Base-by-base conservation (phyloP, 2,113 vertebrate species). In the Tauraco erythrolophus region DNA sequence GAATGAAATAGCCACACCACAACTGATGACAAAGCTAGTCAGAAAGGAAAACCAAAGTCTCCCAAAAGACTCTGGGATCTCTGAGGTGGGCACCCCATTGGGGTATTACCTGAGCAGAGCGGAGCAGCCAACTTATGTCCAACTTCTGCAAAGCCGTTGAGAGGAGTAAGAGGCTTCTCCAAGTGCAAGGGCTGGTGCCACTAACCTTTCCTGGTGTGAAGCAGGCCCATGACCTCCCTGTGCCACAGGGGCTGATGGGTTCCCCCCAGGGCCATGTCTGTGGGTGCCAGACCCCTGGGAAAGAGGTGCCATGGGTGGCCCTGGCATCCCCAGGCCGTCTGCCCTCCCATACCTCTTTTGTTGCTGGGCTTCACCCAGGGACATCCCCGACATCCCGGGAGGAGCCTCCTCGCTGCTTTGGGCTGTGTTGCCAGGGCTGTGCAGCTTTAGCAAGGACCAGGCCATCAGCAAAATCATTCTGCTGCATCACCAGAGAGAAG, bases 221-320 rank as follows among this genome's bases (percentile, higher is more conserved):
- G 39, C 11, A 48, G 30, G 9, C 11, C 39, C n/a, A 43, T 0
- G 0, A 37, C 10, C 4, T 11, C 39, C 4, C 19, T 30, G 58
- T 33, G 77, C 23, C 50, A 56, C 13, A 11, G 19, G 15, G 14
- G 28, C 15, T 25, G n/a, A n/a, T 31, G 62, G 87, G 37, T 43
- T 56, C 11, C 57, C 46, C 15, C 4, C 7, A 33, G 60, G 14
- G 27, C 37, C 71, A 30, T 74, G 43, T 41, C 39, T 37, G 35
- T 19, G 50, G 48, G 8, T 45, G 13, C 35, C 45, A 56, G 37
- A 25, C 6, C 12, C 30, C 76, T 28, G 41, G 19, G 9, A 3
- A 3, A 71, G 66, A 86, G 14, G 21, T 53, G n/a, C 30, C 37
- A 91, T 2, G 2, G 2, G 3, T 58, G 33, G 23, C 30, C 27